Percentiles rank a stretch among this genome's conserved stretches.
Conservation (phyloP, 2,113 vertebrate species). For the Anser brachyrhynchus region DNA sequence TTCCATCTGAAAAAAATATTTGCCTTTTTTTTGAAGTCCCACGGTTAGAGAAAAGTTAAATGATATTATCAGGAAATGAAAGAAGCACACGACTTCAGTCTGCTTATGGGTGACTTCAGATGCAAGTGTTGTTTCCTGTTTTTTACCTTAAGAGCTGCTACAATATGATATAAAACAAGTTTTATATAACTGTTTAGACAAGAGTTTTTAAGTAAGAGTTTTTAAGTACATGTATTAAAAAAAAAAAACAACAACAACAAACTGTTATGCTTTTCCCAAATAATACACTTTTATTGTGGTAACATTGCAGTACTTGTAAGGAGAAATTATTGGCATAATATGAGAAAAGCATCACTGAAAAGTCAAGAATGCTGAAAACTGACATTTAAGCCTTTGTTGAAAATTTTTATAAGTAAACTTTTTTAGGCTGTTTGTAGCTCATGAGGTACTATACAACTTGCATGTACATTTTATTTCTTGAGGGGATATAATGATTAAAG, state of each 20-base stretch:
- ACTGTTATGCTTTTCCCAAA: background rate
- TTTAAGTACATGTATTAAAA: background rate
- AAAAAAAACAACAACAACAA: background rate
- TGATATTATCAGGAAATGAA: conserved; percentile 5
- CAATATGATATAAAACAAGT: background rate
- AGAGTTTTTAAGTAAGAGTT: background rate
- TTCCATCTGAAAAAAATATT: background rate
- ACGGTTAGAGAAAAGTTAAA: fast-evolving
- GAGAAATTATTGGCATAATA: background rate
- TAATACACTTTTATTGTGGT: background rate
- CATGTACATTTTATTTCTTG: background rate
- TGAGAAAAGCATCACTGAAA: background rate
- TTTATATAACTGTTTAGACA: background rate
- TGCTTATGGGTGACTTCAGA: background rate
- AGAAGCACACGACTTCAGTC: background rate
- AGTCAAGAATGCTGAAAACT: background rate
- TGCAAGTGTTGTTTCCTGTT: background rate
- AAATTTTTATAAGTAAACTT: background rate
- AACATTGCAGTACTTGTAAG: background rate
- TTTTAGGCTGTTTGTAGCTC: background rate
- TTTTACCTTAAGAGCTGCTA: background rate
- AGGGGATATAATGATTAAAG: background rate
- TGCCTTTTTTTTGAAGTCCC: background rate
- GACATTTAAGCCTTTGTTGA: background rate
- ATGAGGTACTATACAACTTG: background rate